These are phyloP conservation scores for Brachionus asplanchnoidis DNA, from an alignment of 1,140 invertebrate species.

Conservation along the genomic window DNA sequence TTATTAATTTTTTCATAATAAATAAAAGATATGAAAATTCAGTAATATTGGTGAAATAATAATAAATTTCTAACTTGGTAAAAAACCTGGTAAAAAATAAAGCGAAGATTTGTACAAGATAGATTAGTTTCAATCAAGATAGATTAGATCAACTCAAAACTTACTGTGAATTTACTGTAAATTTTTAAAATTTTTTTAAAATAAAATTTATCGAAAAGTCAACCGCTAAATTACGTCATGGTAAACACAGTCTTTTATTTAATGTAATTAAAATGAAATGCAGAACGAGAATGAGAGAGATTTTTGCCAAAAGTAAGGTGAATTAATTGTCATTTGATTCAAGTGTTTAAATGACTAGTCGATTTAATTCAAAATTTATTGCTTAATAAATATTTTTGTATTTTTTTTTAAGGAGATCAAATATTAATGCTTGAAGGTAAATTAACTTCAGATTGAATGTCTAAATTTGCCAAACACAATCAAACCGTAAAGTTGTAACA, in stretches of 20 bases:
- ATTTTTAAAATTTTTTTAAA: too few relatives aligned
- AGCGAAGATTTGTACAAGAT: too few relatives aligned
- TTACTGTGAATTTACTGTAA: too few relatives aligned
- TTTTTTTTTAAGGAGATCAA: neutral
- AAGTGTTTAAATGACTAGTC: neutral
- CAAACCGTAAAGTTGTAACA: neutral
- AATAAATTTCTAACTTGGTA: too few relatives aligned
- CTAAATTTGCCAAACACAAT: neutral
- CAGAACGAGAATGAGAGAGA: neutral
- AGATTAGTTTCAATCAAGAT: too few relatives aligned
- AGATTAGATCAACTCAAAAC: too few relatives aligned
- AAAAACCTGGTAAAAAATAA: too few relatives aligned
- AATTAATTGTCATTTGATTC: neutral
- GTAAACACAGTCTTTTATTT: neutral
- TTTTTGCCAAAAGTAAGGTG: neutral
- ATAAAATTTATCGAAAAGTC: neutral
- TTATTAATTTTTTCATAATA: too few relatives aligned
- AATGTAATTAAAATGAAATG: neutral
- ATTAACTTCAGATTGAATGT: neutral
- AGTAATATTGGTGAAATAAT: too few relatives aligned
- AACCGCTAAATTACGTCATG: neutral
- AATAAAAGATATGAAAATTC: too few relatives aligned
- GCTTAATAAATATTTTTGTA: neutral
- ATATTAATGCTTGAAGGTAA: neutral
- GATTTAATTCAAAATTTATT: neutral